Percentiles rank a stretch among this genome's conserved stretches.
phyloP scores from a whole-genome alignment of 1,140 invertebrate genomes.

The Meloidogyne floridensis region DNA sequence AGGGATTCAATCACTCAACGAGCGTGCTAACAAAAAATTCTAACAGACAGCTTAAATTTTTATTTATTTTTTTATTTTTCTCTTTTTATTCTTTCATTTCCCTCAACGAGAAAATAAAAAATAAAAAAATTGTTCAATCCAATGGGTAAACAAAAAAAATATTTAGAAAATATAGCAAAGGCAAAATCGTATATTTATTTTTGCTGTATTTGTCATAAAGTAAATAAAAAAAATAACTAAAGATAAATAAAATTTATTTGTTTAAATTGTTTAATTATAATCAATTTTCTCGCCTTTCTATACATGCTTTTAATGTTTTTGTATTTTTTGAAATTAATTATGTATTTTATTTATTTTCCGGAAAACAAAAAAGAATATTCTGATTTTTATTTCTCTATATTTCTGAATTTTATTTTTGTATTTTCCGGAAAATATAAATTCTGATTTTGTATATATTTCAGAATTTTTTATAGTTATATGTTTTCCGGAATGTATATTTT shows the following conservation, averaged over 20 bases:
- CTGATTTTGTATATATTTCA: too few relatives aligned
- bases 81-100: background rate
- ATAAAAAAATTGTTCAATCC: constrained; percentile 9
- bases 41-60: background rate
- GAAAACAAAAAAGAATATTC: background rate
- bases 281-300: background rate
- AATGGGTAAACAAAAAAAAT: background rate
- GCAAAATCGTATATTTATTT: background rate
- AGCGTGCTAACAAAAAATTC: constrained; percentile 2
- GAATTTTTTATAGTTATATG: too few relatives aligned
- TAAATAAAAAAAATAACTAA: background rate
- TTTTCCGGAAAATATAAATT: background rate
- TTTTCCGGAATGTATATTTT: too few relatives aligned
- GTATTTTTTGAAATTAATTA: background rate
- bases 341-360: background rate
- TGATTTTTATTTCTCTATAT: too few relatives aligned
- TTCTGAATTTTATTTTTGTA: background rate
- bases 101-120: background rate
- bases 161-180: background rate
- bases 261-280: background rate
- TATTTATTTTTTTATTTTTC: background rate
- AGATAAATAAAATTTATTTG: background rate
- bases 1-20: background rate
- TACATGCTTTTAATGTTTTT: too few relatives aligned
- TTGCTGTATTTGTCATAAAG: background rate